A percentile compares a stretch with the other conserved stretches of the same genome.
These are phyloP conservation scores for Morone saxatilis DNA, from an alignment of 2,113 vertebrate species.

Conservation along the genomic window DNA sequence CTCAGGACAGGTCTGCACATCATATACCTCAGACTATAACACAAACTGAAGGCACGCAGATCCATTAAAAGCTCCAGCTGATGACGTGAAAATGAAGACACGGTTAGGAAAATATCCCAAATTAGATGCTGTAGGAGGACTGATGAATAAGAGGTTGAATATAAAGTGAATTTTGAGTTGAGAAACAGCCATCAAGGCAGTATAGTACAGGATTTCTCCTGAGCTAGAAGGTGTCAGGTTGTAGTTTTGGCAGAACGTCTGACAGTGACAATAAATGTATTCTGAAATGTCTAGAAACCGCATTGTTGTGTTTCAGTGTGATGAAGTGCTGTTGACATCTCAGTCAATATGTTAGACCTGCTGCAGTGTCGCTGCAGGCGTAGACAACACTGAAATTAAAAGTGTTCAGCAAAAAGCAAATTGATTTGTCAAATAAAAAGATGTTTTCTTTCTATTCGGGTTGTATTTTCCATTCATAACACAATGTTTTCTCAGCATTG, in stretches of 20 bases:
- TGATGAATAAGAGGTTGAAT: conserved; percentile 1
- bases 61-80: conserved; percentile 15
- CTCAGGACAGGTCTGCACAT: conserved; percentile 77
- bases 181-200: neutral
- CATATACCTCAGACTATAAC: conserved; percentile 77
- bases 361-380: conserved; percentile 55
- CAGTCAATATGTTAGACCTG: conserved; percentile 59
- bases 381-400: conserved; percentile 48
- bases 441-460: conserved; percentile 68
- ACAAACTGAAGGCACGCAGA: conserved; percentile 38
- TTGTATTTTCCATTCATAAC: conserved; percentile 64
- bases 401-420: conserved; percentile 60
- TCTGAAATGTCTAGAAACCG: conserved; percentile 66
- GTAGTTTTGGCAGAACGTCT: conserved; percentile 47
- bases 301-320: conserved; percentile 67
- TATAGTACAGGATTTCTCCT: conserved; percentile 41
- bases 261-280: conserved; percentile 67
- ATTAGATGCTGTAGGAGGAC: conserved; percentile 10
- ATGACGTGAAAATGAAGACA: conserved; percentile 1
- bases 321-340: conserved; percentile 69
- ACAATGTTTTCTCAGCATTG: conserved; percentile 1
- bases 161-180: neutral
- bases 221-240: conserved; percentile 31
- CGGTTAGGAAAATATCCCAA: neutral
- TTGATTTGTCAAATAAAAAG: conserved; percentile 75